A percentile compares a stretch with the other conserved stretches of the same genome.
phyloP scores from a whole-genome alignment of 2,888 invertebrate species.

The Spisula solida region DNA sequence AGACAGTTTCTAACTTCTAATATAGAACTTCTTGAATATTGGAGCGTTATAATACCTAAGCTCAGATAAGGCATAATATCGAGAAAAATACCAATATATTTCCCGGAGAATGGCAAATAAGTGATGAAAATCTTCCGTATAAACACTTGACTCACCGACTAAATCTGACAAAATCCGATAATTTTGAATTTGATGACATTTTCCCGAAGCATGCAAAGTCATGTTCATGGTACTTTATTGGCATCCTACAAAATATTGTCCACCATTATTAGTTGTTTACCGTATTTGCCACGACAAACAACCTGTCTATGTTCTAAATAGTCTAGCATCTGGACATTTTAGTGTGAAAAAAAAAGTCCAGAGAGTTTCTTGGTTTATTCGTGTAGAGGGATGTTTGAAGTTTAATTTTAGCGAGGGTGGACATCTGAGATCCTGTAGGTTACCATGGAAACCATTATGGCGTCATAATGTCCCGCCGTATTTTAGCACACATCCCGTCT shows the following conservation, averaged over 20 bases:
- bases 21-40: background rate
- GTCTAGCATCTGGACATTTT: no score
- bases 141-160: conserved; percentile 33
- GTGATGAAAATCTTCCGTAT: conserved; percentile 21
- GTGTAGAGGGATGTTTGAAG: no score
- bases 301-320: no score
- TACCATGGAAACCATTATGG: no score
- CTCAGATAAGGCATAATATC: conserved; percentile 27
- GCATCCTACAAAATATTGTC: background rate
- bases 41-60: conserved; percentile 15
- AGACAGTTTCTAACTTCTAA: background rate
- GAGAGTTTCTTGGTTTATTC: no score
- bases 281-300: background rate
- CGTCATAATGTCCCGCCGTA: no score
- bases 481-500: no score
- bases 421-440: no score
- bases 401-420: no score
- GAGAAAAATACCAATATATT: conserved; percentile 29
- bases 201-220: conserved; percentile 27
- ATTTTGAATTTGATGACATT: conserved; percentile 43
- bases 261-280: background rate
- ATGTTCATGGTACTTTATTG: conserved; percentile 11
- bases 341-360: no score
- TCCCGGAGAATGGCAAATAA: conserved; percentile 29
- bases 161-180: conserved; percentile 27